Base-by-base conservation (phyloP, 2,888 invertebrate genomes). In the Spialia ferax region DNA sequence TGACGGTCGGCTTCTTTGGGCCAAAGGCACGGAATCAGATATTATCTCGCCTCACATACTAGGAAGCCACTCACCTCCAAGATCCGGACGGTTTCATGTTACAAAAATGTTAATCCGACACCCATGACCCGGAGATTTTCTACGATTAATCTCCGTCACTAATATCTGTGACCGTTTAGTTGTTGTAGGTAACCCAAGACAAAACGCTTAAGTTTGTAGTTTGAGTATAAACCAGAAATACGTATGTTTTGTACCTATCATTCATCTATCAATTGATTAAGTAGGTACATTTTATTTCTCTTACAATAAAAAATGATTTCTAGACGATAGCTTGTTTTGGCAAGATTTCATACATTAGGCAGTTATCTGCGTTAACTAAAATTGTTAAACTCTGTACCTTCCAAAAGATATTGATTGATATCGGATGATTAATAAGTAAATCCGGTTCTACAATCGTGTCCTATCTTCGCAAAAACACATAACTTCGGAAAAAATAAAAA, bases 1-100 rank as follows among this genome's bases (percentile, higher is more conserved):
- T 76, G 85, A 15, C 72, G 72, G 84, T 79, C 87, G 89, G 87
- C 84, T 78, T 85, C 89, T 89, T 90, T 88, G 85, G 79, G 71
- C 75, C 69, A 70, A 76, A 75, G 75, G 63, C 78, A 76, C 79
- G 11, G 59, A 59, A 45, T 60, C 59, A 78, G 86, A 89, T 88
- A 82, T 81, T 84, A 88, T 90, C 88, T 85, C 82, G 77, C 79
- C 79, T 82, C 80, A 78, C 76, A 74, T 77, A 78, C 81, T 81
- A 85, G 86, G 85, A 85, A 87, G 85, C 83, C 79, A 81, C 74
- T 81, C 78, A 75, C 79, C 76, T 77, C 74, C 77, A 76, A 79
- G 70, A 76, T 78, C 75, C 74, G 70, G 70, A 69, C 72, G 71
- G 69, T 69, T 77, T 74, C 67, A 75, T n/a, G 59, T 66, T 59